phyloP scores from a whole-genome alignment of 2,113 vertebrate species.

The Ivindomyrus marchei region DNA sequence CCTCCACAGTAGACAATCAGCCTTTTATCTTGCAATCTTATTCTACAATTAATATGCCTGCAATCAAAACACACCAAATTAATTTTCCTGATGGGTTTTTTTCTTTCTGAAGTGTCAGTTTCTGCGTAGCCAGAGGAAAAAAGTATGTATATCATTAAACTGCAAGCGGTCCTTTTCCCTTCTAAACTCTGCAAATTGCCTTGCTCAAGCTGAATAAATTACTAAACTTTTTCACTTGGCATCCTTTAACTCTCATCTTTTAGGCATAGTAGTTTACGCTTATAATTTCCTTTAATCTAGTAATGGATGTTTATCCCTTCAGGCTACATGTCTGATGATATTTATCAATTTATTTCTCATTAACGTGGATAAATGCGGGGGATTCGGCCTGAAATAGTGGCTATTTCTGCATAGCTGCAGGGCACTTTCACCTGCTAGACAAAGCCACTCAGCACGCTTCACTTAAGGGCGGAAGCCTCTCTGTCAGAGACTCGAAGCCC shows the following conservation, averaged over 20 bases:
- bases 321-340: constrained; percentile 39
- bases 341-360: constrained; percentile 37
- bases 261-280: constrained; percentile 39
- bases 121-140: constrained; percentile 22
- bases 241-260: constrained; percentile 48
- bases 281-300: constrained; percentile 47
- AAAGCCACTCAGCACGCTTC: constrained; percentile 18
- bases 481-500: constrained; percentile 18
- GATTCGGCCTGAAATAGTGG: constrained; percentile 26
- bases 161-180: constrained; percentile 23
- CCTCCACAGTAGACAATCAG: background rate
- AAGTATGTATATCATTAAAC: constrained; percentile 28
- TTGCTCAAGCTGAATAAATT: constrained; percentile 36
- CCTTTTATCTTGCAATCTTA: constrained; percentile 19
- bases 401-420: constrained; percentile 31
- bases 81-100: constrained; percentile 18
- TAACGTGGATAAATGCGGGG: constrained; percentile 34
- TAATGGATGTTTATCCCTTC: constrained; percentile 48
- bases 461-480: constrained; percentile 14
- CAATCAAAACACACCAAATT: constrained; percentile 19
- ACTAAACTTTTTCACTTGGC: constrained; percentile 42
- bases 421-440: constrained; percentile 28
- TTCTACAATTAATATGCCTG: constrained; percentile 15
- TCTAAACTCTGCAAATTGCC: constrained; percentile 41
- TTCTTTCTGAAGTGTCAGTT: constrained; percentile 36